phyloP scores from a whole-genome alignment of 1,140 invertebrate genomes.

The Leucophenga varia region DNA sequence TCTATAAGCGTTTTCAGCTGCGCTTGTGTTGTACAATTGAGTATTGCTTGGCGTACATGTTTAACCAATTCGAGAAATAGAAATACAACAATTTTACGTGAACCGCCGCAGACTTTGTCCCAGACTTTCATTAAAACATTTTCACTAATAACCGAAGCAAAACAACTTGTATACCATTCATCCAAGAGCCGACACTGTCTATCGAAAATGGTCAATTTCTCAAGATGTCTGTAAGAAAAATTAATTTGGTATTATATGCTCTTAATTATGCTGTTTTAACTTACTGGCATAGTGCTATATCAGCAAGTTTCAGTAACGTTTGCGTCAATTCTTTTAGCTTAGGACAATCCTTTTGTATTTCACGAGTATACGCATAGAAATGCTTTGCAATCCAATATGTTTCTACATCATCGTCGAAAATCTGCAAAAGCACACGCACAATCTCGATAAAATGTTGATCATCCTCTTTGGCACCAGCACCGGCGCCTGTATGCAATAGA shows the following conservation, averaged over 20 bases:
- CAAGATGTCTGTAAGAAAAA: slow-evolving; percentile 59
- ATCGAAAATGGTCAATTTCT: slow-evolving; percentile 60
- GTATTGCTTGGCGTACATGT: slow-evolving; percentile 58
- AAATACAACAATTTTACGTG: slow-evolving; percentile 77
- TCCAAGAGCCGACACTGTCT: slow-evolving; percentile 63
- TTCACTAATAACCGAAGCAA: slow-evolving; percentile 76
- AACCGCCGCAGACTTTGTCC: slow-evolving; percentile 85
- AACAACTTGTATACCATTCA: slow-evolving; percentile 78
- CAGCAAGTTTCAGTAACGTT: slow-evolving; percentile 70
- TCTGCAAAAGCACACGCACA: slow-evolving; percentile 67
- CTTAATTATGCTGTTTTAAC: too few species aligned
- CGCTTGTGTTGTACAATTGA: slow-evolving; percentile 26
- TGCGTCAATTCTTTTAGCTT: slow-evolving; percentile 68
- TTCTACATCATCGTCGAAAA: slow-evolving; percentile 72
- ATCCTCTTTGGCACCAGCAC: slow-evolving; percentile 52
- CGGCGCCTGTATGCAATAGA: slow-evolving; percentile 66
- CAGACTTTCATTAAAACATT: slow-evolving; percentile 78
- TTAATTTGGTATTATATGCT: too few species aligned
- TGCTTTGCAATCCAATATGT: slow-evolving; percentile 77
- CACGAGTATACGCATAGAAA: slow-evolving; percentile 68
- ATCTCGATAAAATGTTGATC: slow-evolving; percentile 64
- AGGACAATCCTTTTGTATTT: slow-evolving; percentile 65
- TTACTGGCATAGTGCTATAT: slow-evolving; percentile 66
- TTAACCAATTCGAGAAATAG: slow-evolving; percentile 73
- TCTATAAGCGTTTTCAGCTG: slow-evolving; percentile 41